phyloP scores from a whole-genome alignment of 2,888 invertebrate species.

The Sicus ferrugineus region DNA sequence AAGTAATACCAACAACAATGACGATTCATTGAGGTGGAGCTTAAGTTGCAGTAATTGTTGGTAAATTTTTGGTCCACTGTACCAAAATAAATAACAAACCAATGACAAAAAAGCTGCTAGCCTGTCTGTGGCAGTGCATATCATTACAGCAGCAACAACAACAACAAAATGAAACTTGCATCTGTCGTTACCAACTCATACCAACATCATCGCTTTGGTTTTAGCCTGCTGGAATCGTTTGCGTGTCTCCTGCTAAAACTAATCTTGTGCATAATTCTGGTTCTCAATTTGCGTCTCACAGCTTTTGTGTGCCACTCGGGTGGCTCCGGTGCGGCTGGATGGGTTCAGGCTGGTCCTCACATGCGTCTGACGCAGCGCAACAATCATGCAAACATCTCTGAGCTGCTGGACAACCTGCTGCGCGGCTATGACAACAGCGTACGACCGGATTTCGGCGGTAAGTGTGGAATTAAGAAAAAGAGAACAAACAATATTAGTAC shows the following conservation, averaged over 20 bases:
- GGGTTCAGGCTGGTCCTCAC: constrained; percentile 41
- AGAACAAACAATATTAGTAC: neutral
- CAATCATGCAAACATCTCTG: constrained; percentile 77
- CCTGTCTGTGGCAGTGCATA: neutral
- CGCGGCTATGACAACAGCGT: constrained; percentile 83
- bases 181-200: neutral
- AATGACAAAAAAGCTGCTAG: neutral
- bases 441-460: constrained; percentile 81
- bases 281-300: constrained; percentile 39
- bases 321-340: constrained; percentile 30
- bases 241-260: constrained; percentile 45
- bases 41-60: neutral
- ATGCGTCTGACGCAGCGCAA: constrained; percentile 69
- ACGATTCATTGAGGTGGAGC: neutral
- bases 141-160: neutral
- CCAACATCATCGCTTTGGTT: neutral
- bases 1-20: neutral
- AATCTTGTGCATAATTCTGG: constrained; percentile 46
- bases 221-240: constrained; percentile 37
- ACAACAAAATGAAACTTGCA: neutral
- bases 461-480: constrained; percentile 53
- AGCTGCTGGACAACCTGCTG: constrained; percentile 76
- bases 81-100: neutral
- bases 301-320: constrained; percentile 36
- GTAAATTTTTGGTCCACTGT: neutral